Evolutionary conservation across 2,888 invertebrate genomes (phyloP), one percentile per base, ranked within the genome.

Genomic region (Chironomus tentans): DNA sequence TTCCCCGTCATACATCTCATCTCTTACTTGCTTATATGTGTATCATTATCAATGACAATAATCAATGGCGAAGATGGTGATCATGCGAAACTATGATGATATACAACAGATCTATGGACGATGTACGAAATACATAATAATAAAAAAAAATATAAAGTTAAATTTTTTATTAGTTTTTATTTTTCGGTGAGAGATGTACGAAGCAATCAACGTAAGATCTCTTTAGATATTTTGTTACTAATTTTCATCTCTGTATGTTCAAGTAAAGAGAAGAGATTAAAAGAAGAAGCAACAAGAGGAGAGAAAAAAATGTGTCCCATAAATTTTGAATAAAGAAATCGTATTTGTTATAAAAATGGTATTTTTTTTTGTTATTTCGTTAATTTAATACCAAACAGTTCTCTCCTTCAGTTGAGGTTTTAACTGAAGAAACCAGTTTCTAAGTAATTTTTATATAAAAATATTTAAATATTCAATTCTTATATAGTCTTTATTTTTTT

Each of bases 261-360:
- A 61, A 72, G 28, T 48, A 62, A 38, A 50, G n/a, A 61, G 22
- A 13, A 62, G 50, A 72, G 7, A 50, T 50, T 50, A 15, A n/a
- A 50, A 50, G 50, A 15, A 50, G 50, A 50, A 15, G 28, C 28
- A 28, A 28, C 28, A 28, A 28, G 28, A 28, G 28, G 28, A 28
- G 50, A 50, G 15, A 28, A 72, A 62, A 72, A 72, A 72, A 62
- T 72, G 72, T 72, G 72, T 72, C 72, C 72, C 72, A 72, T 72
- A 72, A 72, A 72, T 72, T 72, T 72, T 61, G 50, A 70, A 70
- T 70, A 48, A 50, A 50, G 50, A 70, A 70, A 70, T 70, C 70
- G 70, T 70, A 70, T 70, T 70, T 70, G 70, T 50, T 70, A 70
- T 70, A 70, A 70, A 70, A 70, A 72, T 68, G 15, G 62, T 50